Conservation (phyloP, 2,888 invertebrate genomes). For the Chymomyza amoena region DNA sequence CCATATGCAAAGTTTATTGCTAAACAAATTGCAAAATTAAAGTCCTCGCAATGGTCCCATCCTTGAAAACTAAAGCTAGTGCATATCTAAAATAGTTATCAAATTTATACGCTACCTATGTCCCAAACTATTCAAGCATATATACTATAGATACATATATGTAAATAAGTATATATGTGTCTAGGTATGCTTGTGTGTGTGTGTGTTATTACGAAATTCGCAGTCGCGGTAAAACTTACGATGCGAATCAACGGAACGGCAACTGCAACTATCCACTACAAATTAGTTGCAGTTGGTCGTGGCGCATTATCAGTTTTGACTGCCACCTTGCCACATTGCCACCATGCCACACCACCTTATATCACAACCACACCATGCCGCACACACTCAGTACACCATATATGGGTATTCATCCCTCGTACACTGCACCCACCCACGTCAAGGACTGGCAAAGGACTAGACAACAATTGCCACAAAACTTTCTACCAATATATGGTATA, state of each 20-base stretch:
- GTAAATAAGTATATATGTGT: not conserved
- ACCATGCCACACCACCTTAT: too few relatives aligned
- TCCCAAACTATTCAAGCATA: not conserved
- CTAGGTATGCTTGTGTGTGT: slow-evolving; percentile 11
- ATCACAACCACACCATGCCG: too few relatives aligned
- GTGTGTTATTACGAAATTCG: slow-evolving; percentile 3
- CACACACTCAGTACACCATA: not conserved
- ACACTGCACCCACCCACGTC: not conserved
- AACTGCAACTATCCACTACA: slow-evolving; percentile 44
- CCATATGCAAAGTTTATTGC: too few relatives aligned
- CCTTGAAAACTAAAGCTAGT: not conserved
- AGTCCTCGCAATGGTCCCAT: not conserved
- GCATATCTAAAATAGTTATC: not conserved
- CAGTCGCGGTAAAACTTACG: slow-evolving; percentile 29
- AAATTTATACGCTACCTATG: not conserved
- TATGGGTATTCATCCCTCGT: not conserved
- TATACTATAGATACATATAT: not conserved
- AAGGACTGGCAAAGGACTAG: not conserved
- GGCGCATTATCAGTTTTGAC: slow-evolving; percentile 55
- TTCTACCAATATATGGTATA: slow-evolving; percentile 1
- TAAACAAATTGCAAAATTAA: not conserved
- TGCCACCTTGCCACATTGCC: slow-evolving; percentile 25
- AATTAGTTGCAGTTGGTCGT: slow-evolving; percentile 53
- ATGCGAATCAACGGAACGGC: slow-evolving; percentile 36
- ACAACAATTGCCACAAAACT: not conserved